Evolutionary conservation across 2,113 vertebrate species (phyloP).

Genomic region (Platichthys flesus): DNA sequence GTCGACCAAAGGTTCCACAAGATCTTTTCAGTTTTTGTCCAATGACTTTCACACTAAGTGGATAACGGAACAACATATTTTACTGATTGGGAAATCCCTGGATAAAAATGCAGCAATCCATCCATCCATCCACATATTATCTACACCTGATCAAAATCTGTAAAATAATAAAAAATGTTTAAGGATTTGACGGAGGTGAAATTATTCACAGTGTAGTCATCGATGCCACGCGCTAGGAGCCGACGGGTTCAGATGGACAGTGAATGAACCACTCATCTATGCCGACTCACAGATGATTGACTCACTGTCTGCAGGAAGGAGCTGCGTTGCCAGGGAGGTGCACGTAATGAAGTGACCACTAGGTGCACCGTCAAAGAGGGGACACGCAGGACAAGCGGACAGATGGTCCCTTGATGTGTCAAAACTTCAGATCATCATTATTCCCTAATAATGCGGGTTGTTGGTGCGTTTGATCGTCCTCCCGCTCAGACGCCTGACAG

Average conservation of each 20-base stretch:
- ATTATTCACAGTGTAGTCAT: neutral
- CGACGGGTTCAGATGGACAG: slow-evolving; percentile 25
- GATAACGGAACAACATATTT: neutral
- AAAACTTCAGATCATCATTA: slow-evolving; percentile 68
- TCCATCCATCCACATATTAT: too few relatives aligned
- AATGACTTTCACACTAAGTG: neutral
- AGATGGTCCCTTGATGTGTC: slow-evolving; percentile 49
- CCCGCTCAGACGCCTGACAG: slow-evolving; percentile 67
- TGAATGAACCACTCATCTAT: slow-evolving; percentile 26
- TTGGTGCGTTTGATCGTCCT: slow-evolving; percentile 71
- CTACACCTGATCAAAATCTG: neutral
- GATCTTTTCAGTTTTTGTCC: neutral
- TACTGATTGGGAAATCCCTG: neutral
- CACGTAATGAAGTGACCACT: slow-evolving; percentile 43
- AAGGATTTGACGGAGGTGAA: neutral
- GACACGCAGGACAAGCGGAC: slow-evolving; percentile 14
- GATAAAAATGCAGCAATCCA: neutral
- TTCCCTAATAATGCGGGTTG: slow-evolving; percentile 65
- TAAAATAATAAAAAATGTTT: neutral
- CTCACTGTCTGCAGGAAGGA: slow-evolving; percentile 36
- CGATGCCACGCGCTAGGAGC: slow-evolving; percentile 15
- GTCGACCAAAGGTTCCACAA: neutral
- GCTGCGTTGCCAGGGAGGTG: slow-evolving; percentile 34
- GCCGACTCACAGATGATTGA: slow-evolving; percentile 51
- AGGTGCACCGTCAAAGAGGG: slow-evolving; percentile 47